These are phyloP conservation scores for Jordanella pulchra DNA, from an alignment of 2,797 vertebrate species.

Conservation along the genomic window DNA sequence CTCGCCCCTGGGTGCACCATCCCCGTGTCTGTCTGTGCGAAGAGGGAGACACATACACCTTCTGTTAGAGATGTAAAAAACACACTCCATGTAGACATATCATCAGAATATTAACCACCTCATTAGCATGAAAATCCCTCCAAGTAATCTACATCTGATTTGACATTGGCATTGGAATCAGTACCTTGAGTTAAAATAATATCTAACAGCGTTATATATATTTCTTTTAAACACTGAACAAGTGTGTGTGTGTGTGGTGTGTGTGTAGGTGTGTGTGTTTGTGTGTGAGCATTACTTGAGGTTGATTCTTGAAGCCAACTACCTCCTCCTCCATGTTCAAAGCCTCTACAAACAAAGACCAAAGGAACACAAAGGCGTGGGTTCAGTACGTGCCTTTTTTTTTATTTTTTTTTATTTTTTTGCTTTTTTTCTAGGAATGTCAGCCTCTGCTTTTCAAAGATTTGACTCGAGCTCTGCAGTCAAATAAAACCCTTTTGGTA, in stretches of 20 bases:
- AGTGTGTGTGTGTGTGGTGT: constrained; percentile 48
- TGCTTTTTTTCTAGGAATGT: constrained; percentile 60
- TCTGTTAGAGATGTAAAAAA: constrained; percentile 75
- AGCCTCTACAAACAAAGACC: constrained; percentile 79
- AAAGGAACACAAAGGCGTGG: constrained; percentile 74
- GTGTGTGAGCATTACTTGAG: constrained; percentile 60
- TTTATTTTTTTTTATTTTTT: too few species aligned
- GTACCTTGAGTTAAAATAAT: constrained; percentile 76
- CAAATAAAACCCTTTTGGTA: constrained; percentile 73
- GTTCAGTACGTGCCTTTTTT: constrained; percentile 63
- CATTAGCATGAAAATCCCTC: constrained; percentile 84
- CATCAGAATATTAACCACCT: constrained; percentile 79
- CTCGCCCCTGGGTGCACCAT: constrained; percentile 74
- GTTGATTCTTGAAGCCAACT: constrained; percentile 72
- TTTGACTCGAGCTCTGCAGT: constrained; percentile 73
- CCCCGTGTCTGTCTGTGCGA: constrained; percentile 61
- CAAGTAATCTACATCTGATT: constrained; percentile 80
- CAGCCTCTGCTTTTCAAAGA: constrained; percentile 78
- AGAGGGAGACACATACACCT: constrained; percentile 55
- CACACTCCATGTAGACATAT: constrained; percentile 78
- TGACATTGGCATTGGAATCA: constrained; percentile 84
- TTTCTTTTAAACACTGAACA: constrained; percentile 74
- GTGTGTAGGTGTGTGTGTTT: constrained; percentile 26
- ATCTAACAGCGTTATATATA: constrained; percentile 81
- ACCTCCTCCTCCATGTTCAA: constrained; percentile 74